Base-by-base conservation (phyloP, 2,888 invertebrate species). In the Clepsis dumicolana region DNA sequence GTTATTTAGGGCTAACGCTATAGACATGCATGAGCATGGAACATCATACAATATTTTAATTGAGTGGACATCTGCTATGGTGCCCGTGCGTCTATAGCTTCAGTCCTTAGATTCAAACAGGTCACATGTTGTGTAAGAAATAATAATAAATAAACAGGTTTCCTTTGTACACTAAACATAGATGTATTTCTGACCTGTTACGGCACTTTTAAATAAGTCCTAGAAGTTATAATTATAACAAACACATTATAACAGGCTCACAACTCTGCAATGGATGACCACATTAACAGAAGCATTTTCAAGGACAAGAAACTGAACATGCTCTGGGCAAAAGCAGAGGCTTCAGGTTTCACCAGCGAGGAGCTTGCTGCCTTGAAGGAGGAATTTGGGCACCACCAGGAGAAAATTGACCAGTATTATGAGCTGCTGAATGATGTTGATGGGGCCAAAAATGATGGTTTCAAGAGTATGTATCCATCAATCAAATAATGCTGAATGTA, bases 301-400 rank as follows among this genome's bases (percentile, higher is more conserved):
- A 97, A 96, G 86, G 98, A 99, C 85, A 97, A 97, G 80, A 98
- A 98, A 85, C 87, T 99, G 1, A 98, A 97, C 82, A 96, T 96
- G 82, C 89, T 99, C 4, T 98, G 98, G 98, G 94, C 96, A 38
- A 98, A 98, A 84, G 98, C 98, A 0, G 97, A 98, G 90, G 89
- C 94, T 25, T 96, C 97, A 27, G 98, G 98, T n/a, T 98, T 98
- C 82, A 96, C 96, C 24, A 95, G 95, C 70, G 96, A 97, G 73
- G 98, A 99, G 87, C 84, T 99, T 53, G 93, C 95, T 70, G 95
- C 97, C 0, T 86, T 99, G 16, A 97, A 96, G 80, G 97, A 98
- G 84, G 99, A 99, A 88, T 98, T 99, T 81, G 89, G 91, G 21
- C 98, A 98, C 85, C 98, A 99, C 81, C 98, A 98, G 85, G 97